Base-by-base conservation (phyloP, 2,888 invertebrate genomes). In the Xestoiulus laeticollis region DNA sequence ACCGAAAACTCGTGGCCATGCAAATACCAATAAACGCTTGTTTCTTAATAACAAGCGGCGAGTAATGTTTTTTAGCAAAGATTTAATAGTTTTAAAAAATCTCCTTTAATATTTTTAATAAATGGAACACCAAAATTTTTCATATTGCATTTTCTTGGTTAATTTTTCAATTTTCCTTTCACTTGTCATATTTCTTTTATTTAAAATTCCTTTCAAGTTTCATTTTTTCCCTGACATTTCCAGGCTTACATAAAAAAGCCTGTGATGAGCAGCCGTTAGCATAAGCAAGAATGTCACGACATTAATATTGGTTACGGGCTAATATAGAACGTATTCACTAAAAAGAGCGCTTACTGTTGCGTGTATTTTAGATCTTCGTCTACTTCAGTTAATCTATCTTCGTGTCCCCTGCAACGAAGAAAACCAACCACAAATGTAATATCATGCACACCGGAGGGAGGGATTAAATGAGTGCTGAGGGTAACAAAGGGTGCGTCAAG, bases 401-500 rank as follows among this genome's bases (percentile, higher is more conserved):
- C 90, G 90, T 92, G 92, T 88, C 92, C 92, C 90, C 92, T 92
- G 91, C 89, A 91, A 91, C 85, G 88, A 87, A 33, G 32, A 87
- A 86, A 85, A 85, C 85, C 85, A 85, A 85, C 85, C 85, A 43
- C 38, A 85, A 30, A 85, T 33, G 38, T 22, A 85, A n/a, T 82
- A 82, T 82, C 32, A 32, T 32, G 82, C 82, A 30, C 82, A 14
- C 82, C 30, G 22, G 16, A 19, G 30, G 32, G 32, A 82, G 32
- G 10, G 26, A 82, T 82, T 32, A 82, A 82, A 16, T 32, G 82
- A 82, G 82, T 82, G 82, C 82, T 30, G 82, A 82, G 30, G 30
- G 32, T 26, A 82, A n/a, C 82, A 82, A 82, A 26, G 32, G 82
- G 32, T 82, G 82, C 82, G 14, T 82, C 32, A 82, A 30, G 82